Evolutionary conservation across 2,888 invertebrate genomes (phyloP), one percentile per base, ranked within the genome.

Genomic region (Apotomis capreana): DNA sequence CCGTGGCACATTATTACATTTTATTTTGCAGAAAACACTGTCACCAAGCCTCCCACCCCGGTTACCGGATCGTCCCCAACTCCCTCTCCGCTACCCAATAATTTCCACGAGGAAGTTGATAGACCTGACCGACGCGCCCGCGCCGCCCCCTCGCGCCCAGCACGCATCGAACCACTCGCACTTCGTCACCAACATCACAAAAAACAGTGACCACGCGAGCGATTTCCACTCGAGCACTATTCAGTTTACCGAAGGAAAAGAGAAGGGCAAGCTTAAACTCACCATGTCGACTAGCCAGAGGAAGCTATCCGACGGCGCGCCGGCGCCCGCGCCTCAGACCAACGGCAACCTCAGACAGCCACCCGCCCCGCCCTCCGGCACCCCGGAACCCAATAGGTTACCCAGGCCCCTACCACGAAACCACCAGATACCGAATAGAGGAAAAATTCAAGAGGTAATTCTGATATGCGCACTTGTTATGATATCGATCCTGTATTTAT

Each of bases 11-110:
- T 88, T 85, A 88, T 90, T 85, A 76, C 76, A 85, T 90, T 91
- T 91, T 90, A 80, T 89, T 91, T 93, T 92, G 83, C 92, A 93
- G 92, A 91, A 87, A 84, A 91, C 91, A 85, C 82, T 90, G 87
- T 87, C 92, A 80, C 89, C 91, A 85, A 85, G 87, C 79, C 80
- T 86, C 81, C 91, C 91, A 82, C 91, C 92, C 84, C 88, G 90
- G 86, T 85, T 91, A 88, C 90, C 90, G 84, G 91, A 85, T 87
- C 92, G 88, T 84, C 94, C 88, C 84, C 87, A 86, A 82, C 84
- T 84, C 83, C 88, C 89, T 78, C 83, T 83, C 82, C 90, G 89
- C 78, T 92, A 92, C 80, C 93, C 91, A 79, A 91, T 92, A 62
- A 84, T 92, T 80, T 90, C 89, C 82, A 92, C 92, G 83, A 88